Percentiles rank a stretch among this genome's conserved stretches.
phyloP scores from a whole-genome alignment of 1,140 invertebrate species.

The Latrodectus geometricus region DNA sequence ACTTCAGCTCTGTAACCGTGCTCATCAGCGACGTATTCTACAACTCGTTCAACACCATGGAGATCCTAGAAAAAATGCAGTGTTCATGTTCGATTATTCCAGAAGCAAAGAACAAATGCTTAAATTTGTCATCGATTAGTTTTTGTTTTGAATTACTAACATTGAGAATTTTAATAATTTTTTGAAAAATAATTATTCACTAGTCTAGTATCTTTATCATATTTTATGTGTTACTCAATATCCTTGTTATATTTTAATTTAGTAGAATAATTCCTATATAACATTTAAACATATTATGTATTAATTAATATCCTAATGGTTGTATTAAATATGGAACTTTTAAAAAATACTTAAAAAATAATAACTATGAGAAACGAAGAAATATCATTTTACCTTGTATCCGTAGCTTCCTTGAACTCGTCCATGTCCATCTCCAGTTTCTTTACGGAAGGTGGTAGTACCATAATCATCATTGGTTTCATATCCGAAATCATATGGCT shows the following conservation, averaged over 20 bases:
- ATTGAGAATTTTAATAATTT: background rate
- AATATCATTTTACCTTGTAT: slow-evolving; percentile 41
- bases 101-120: background rate
- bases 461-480: slow-evolving; percentile 63
- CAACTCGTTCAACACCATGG: slow-evolving; percentile 61
- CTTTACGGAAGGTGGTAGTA: slow-evolving; percentile 61
- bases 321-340: too few species aligned
- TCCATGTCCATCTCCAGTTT: slow-evolving; percentile 59
- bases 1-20: slow-evolving; percentile 62
- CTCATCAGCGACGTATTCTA: slow-evolving; percentile 63
- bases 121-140: background rate
- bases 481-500: slow-evolving; percentile 63
- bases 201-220: background rate
- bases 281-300: too few species aligned
- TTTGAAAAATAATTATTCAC: background rate
- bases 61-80: slow-evolving; percentile 22
- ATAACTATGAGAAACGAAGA: background rate
- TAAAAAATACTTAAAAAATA: background rate
- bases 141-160: background rate
- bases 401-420: slow-evolving; percentile 59
- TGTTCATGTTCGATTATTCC: background rate
- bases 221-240: background rate
- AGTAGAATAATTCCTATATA: background rate
- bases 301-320: background rate
- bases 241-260: background rate